Evolutionary conservation across 1,140 invertebrate species (phyloP).

Genomic region (Potamilus streckersoni): DNA sequence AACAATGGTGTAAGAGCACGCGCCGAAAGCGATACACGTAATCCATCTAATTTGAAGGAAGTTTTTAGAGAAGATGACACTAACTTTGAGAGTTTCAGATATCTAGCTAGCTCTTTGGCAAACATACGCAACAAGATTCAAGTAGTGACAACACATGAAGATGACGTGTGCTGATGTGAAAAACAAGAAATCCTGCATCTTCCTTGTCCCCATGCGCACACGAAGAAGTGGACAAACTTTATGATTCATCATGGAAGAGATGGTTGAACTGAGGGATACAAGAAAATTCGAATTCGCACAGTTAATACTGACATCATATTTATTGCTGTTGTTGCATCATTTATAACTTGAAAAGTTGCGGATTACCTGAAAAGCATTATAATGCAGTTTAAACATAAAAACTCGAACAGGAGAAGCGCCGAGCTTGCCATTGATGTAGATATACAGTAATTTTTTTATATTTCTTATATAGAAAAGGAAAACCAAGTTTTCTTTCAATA

Average conservation of each 20-base stretch:
- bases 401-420: not conserved
- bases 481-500: no score
- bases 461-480: no score
- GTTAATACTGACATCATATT: slow-evolving; percentile 26
- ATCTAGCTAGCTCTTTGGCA: slow-evolving; percentile 1
- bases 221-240: slow-evolving; percentile 14
- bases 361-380: slow-evolving; percentile 13
- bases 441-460: no score
- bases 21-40: not conserved
- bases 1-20: not conserved
- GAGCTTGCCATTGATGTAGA: not conserved
- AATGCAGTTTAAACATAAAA: not conserved
- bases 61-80: slow-evolving; percentile 11
- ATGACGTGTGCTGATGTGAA: not conserved
- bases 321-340: not conserved
- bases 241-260: slow-evolving; percentile 1
- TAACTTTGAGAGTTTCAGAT: slow-evolving; percentile 24
- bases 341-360: not conserved
- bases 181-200: not conserved
- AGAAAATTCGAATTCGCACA: slow-evolving; percentile 5
- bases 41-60: slow-evolving; percentile 16
- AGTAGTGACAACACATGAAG: not conserved
- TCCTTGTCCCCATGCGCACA: slow-evolving; percentile 3
- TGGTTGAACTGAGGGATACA: not conserved
- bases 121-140: not conserved